Evolutionary conservation across 2,113 vertebrate species (phyloP), one percentile per base, ranked within the genome.

Genomic region (Thalassoma bifasciatum): DNA sequence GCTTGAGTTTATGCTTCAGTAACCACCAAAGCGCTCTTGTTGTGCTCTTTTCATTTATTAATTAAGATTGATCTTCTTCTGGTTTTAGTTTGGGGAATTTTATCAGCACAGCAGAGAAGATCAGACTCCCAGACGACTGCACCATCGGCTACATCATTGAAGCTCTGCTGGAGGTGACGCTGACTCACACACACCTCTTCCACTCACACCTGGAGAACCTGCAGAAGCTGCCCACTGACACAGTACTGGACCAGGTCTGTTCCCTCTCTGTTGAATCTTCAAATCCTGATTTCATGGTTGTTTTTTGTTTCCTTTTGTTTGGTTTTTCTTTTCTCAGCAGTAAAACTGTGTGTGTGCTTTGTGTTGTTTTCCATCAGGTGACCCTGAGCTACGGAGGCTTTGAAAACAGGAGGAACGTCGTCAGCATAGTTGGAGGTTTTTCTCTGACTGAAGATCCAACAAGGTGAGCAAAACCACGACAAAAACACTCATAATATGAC

Each of bases 71-170:
- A 24, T 53, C 47, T 34, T 34, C 34, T 65, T 79, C n/a, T n/a
- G n/a, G 1, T 72, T 66, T 34, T 86, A 99, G 98, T 91, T 88
- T 98, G 75, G 98, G 98, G 12, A 96, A 98, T 78, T 99, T 99
- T 92, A 99, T 99, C 89, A 99, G 95, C 69, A 99, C 97, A 0
- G 98, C 97, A 0, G 98, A 99, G 89, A 95, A 96, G 81, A 96
- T 99, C 30, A 95, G 97, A 9, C 97, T 99, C 3, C 98, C 98
- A 0, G 98, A 99, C 0, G 98, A 99, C 92, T 98, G 97, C 87
- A 98, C 98, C 0, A 94, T 99, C 1, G 98, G 98, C 73, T 99
- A 98, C 92, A 99, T 99, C 61, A 98, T 98, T 0, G 98, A 99
- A 66, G 97, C 96, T 0, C 87, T 99, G 75, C 91, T 99, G 88